Conservation (phyloP, 2,113 vertebrate genomes). For the Telmatochromis sp. region DNA sequence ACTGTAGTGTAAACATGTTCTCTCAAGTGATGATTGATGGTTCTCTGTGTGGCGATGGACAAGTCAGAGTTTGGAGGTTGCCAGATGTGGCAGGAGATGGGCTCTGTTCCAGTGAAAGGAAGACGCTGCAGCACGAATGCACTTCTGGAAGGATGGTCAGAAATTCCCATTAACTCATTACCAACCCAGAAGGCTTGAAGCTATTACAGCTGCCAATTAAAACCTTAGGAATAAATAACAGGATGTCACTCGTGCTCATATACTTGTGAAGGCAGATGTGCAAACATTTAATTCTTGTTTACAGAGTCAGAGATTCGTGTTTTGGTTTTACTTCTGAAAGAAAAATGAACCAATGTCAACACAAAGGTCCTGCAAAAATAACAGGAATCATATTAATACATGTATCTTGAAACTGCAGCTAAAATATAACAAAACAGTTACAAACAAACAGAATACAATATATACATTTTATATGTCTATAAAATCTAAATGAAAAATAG, state of each 20-base stretch:
- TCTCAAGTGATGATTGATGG: not conserved
- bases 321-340: not conserved
- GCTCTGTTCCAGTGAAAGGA: not conserved
- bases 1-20: not conserved
- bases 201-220: not conserved
- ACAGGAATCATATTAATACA: not conserved
- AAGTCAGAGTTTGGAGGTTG: not conserved
- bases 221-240: not conserved
- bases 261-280: not conserved
- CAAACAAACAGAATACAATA: not conserved
- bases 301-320: not conserved
- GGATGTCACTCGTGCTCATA: not conserved
- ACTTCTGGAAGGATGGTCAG: not conserved
- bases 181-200: not conserved
- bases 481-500: not conserved
- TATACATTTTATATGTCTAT: not conserved
- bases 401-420: not conserved
- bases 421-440: not conserved
- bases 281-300: not conserved
- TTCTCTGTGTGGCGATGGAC: not conserved
- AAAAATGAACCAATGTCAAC: not conserved
- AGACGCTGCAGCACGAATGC: not conserved
- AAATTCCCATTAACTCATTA: accelerated
- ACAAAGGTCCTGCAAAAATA: not conserved
- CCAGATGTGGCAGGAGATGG: not conserved